Evolutionary conservation across 2,888 invertebrate species (phyloP), one percentile per base, ranked within the genome.

Genomic region (Tachina fera): DNA sequence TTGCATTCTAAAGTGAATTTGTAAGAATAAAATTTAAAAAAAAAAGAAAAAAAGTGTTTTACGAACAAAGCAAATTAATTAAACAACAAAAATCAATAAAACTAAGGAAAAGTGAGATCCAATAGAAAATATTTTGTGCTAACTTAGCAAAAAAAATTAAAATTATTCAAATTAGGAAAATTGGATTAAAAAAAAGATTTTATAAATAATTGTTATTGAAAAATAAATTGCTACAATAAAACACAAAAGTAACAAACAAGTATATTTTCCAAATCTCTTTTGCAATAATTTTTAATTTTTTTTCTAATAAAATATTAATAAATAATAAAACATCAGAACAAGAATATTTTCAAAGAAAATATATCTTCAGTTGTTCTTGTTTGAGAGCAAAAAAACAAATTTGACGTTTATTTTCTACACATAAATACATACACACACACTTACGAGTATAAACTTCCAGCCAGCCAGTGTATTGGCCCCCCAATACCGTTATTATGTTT

Each of bases 331-430:
- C 11, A n/a, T 31, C 1, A 49, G 49, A 60, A 68, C 31, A 68
- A 72, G 14, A 39, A 81, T 14, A 51, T 11, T 19, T 76, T 78
- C 13, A 11, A 61, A 39, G 11, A 61, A 65, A 16, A 78, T 31
- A 77, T n/a, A 82, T 85, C 65, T 83, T 16, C 61, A 80, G n/a
- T 63, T 63, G 14, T 83, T 83, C 71, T 79, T 77, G 80, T 49
- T 84, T 70, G 49, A 56, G 61, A 70, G 31, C 0, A 31, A 31
- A 31, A 31, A 31, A 83, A 71, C 65, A 63, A 58, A 43, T 72
- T 47, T 83, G 79, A 86, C 79, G 56, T 86, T 80, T 60, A 56
- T 11, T 78, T 31, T 5, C 31, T 31, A 31, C 31, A 31, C 31
- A 31, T 6, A 31, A 6, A 2, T 6, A 31, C 31, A 31, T 31